These are phyloP conservation scores for Danionella dracula DNA, from an alignment of 2,797 vertebrate genomes.

Conservation along the genomic window DNA sequence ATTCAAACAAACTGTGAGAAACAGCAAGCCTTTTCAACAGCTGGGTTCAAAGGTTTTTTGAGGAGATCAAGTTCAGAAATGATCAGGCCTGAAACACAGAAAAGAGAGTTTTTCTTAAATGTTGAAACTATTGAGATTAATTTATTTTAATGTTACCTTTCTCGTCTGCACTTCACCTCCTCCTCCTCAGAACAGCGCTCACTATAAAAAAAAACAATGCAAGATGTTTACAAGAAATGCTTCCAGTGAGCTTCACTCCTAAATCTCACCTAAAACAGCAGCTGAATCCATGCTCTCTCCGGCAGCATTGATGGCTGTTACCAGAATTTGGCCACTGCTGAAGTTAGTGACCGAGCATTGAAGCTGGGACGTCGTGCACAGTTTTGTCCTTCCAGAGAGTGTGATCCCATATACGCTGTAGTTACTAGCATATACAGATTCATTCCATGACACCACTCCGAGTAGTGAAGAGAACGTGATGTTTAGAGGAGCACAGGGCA, in stretches of 20 bases:
- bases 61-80: no score
- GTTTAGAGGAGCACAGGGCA: constrained; percentile 63
- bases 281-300: constrained; percentile 60
- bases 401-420: constrained; percentile 58
- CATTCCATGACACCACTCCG: constrained; percentile 57
- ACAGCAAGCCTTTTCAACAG: no score
- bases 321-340: constrained; percentile 37
- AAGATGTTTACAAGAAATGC: background rate
- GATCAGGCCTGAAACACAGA: no score
- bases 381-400: background rate
- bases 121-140: no score
- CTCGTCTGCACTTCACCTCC: no score
- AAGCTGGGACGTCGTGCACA: constrained; percentile 57
- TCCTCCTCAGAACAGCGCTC: no score
- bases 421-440: constrained; percentile 48
- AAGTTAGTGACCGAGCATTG: constrained; percentile 55
- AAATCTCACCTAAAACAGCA: constrained; percentile 43
- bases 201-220: background rate
- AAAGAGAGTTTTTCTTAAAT: no score
- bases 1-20: no score
- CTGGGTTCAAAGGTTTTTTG: no score
- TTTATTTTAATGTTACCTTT: constrained; percentile 25
- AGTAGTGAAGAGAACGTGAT: constrained; percentile 45
- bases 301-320: constrained; percentile 62
- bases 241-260: background rate